phyloP scores from a whole-genome alignment of 2,113 vertebrate genomes.

The Dicentrarchus labrax region DNA sequence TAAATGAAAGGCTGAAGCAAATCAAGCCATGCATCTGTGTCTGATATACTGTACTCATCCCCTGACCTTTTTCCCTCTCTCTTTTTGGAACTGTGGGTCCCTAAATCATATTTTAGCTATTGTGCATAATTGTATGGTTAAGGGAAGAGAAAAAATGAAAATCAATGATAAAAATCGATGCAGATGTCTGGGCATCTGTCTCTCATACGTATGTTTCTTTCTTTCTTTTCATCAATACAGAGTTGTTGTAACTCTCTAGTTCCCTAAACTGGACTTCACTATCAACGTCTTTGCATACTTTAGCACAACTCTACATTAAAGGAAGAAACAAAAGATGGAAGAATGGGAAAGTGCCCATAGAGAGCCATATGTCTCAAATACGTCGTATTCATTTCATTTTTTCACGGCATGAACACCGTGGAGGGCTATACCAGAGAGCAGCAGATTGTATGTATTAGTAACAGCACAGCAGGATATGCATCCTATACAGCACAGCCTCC shows the following conservation, averaged over 20 bases:
- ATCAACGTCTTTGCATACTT: not conserved
- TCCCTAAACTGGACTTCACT: not conserved
- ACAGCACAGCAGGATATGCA: conserved; percentile 35
- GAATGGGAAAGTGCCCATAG: not conserved
- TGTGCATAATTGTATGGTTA: not conserved
- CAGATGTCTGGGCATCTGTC: conserved; percentile 21
- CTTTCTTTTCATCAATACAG: not conserved
- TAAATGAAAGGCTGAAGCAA: conserved; percentile 9
- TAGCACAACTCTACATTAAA: not conserved
- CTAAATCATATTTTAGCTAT: not conserved
- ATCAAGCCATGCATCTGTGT: conserved; percentile 14
- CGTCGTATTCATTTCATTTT: conserved; percentile 18
- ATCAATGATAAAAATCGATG: not conserved
- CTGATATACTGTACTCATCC: conserved; percentile 18
- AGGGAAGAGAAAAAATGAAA: not conserved
- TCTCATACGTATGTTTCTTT: not conserved
- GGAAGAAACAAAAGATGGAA: not conserved
- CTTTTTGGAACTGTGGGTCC: not conserved
- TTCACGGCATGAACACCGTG: not conserved
- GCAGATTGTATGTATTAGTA: conserved; percentile 38
- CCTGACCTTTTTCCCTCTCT: not conserved
- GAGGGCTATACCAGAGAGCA: conserved; percentile 5
- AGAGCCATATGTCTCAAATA: conserved; percentile 1
- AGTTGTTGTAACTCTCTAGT: not conserved
- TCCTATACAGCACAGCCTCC: conserved; percentile 28